Evolutionary conservation across 2,888 invertebrate genomes (phyloP).

Genomic region (Drosophila lacicola): DNA sequence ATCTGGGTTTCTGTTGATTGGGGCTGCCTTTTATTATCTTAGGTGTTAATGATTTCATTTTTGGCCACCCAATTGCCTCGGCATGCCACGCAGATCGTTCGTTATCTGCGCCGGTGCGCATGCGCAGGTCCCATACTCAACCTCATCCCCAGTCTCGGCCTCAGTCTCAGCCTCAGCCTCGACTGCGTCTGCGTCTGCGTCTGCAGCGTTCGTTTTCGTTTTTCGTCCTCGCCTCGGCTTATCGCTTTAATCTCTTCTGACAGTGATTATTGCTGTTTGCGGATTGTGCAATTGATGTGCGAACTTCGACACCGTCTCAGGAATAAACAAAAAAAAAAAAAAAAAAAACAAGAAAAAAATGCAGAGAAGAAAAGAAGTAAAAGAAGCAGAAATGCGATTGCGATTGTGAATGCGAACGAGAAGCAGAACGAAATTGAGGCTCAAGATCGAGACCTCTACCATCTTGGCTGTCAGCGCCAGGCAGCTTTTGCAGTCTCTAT

Average conservation of each 20-base stretch:
- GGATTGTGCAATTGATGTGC: slow-evolving; percentile 83
- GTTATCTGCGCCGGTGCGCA: slow-evolving; percentile 60
- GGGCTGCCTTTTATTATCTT: slow-evolving; percentile 74
- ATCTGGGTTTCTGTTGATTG: slow-evolving; percentile 45
- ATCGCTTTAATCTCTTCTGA: slow-evolving; percentile 82
- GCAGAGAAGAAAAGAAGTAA: neutral
- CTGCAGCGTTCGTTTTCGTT: slow-evolving; percentile 31
- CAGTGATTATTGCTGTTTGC: slow-evolving; percentile 82
- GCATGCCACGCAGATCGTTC: slow-evolving; percentile 54
- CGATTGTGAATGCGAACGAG: slow-evolving; percentile 9
- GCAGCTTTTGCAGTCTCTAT: slow-evolving; percentile 78
- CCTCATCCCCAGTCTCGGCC: neutral
- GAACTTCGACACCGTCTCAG: slow-evolving; percentile 76
- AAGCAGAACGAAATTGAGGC: slow-evolving; percentile 34
- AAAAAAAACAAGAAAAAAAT: neutral
- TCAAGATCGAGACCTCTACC: slow-evolving; percentile 58
- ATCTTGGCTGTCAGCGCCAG: slow-evolving; percentile 66
- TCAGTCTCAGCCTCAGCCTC: slow-evolving; percentile 2
- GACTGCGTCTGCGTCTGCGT: slow-evolving; percentile 2
- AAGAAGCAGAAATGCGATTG: slow-evolving; percentile 14
- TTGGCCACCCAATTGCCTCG: slow-evolving; percentile 83
- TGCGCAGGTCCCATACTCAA: slow-evolving; percentile 40
- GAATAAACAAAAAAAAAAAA: slow-evolving; percentile 27
- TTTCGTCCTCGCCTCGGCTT: slow-evolving; percentile 67
- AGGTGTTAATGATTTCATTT: slow-evolving; percentile 85